These are phyloP conservation scores for Heliconius congener DNA, from an alignment of 1,140 invertebrate genomes.

Conservation along the genomic window DNA sequence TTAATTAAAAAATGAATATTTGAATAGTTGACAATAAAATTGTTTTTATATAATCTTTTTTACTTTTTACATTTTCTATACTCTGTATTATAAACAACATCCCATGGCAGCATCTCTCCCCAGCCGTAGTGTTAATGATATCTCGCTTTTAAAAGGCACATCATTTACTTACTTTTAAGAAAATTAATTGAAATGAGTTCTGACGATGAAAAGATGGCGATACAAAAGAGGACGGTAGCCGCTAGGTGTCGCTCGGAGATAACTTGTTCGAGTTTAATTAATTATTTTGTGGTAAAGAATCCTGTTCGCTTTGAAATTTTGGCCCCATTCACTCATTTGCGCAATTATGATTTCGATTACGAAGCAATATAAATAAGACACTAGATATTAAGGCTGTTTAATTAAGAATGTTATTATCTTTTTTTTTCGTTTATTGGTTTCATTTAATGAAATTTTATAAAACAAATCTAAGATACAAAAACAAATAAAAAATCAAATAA, in stretches of 20 bases:
- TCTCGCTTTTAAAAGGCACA: constrained; percentile 78
- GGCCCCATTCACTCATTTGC: constrained; percentile 59
- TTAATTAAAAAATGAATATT: not conserved
- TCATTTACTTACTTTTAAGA: constrained; percentile 79
- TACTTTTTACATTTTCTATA: not conserved
- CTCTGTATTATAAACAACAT: constrained; percentile 10
- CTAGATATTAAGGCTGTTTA: constrained; percentile 1
- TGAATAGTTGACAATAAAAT: not conserved
- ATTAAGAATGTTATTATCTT: not conserved
- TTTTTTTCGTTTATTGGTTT: not conserved
- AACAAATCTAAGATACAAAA: not conserved
- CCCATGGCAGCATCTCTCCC: constrained; percentile 31
- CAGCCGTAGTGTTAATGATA: constrained; percentile 73
- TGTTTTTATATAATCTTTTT: not conserved
- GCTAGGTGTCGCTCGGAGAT: constrained; percentile 77
- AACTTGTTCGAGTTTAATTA: constrained; percentile 79
- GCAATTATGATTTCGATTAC: constrained; percentile 69
- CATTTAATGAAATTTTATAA: not conserved
- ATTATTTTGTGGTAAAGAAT: constrained; percentile 74
- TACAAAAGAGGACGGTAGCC: constrained; percentile 70
- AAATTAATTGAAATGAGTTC: constrained; percentile 81
- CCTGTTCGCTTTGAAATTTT: constrained; percentile 66
- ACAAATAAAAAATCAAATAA: not conserved
- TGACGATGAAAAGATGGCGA: constrained; percentile 77
- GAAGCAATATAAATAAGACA: constrained; percentile 55